Evolutionary conservation across 2,888 invertebrate species (phyloP).

Genomic region (Pyrgus malvae): DNA sequence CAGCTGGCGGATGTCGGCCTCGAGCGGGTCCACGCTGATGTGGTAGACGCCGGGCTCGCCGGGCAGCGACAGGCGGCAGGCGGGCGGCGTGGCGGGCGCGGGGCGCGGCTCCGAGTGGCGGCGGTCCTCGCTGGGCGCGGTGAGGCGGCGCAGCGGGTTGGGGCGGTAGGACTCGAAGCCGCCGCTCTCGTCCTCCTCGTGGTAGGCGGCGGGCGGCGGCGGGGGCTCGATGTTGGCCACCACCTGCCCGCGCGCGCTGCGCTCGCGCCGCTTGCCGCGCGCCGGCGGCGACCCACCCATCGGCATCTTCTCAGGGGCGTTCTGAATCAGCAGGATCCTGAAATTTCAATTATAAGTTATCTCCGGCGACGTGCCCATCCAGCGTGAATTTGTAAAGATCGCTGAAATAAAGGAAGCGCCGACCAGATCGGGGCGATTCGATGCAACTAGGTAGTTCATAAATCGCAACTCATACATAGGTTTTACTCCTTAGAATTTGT

Average conservation of each 20-base stretch:
- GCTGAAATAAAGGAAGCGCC: no score
- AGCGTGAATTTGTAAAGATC: no score
- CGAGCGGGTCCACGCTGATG: constrained; percentile 73
- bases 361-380: no score
- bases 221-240: constrained; percentile 84
- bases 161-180: constrained; percentile 75
- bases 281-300: constrained; percentile 85
- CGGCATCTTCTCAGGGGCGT: constrained; percentile 91
- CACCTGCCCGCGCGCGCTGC: constrained; percentile 77
- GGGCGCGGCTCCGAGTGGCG: constrained; percentile 49
- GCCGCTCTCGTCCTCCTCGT: constrained; percentile 78
- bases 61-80: constrained; percentile 21
- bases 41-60: constrained; percentile 63
- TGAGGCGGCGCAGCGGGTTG: constrained; percentile 53
- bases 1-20: constrained; percentile 67
- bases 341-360: no score
- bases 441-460: no score
- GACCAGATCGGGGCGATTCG: no score
- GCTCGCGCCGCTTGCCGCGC: constrained; percentile 72
- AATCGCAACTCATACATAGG: no score
- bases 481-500: no score
- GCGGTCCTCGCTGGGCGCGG: constrained; percentile 45
- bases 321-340: constrained; percentile 96
- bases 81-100: constrained; percentile 37
- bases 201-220: constrained; percentile 60